Conservation (phyloP, 1,140 invertebrate genomes). For the Polyergus mexicanus region DNA sequence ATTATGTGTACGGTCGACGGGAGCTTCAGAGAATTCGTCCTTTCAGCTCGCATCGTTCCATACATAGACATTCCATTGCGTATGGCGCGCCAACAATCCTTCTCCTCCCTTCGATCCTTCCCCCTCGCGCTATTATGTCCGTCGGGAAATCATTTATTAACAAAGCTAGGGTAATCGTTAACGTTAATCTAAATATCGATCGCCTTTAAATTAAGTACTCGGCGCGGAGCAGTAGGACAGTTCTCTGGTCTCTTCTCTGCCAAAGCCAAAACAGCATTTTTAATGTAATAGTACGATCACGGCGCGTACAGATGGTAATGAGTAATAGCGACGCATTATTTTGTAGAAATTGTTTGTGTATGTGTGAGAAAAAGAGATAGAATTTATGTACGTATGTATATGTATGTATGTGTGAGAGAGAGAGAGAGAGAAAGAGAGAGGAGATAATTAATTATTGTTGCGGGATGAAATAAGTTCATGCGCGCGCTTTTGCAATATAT, state of each 20-base stretch:
- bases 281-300: conserved; percentile 30
- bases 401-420: conserved; percentile 22
- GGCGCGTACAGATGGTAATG: conserved; percentile 66
- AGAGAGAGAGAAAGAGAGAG: conserved; percentile 58
- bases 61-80: conserved; percentile 83
- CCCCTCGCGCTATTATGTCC: not conserved
- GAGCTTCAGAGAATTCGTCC: conserved; percentile 76
- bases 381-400: not conserved
- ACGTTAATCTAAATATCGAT: conserved; percentile 62
- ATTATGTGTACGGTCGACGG: conserved; percentile 69
- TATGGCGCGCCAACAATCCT: conserved; percentile 62
- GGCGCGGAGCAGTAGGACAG: conserved; percentile 66
- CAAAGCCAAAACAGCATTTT: conserved; percentile 74
- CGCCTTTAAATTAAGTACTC: conserved; percentile 67
- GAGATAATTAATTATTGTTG: conserved; percentile 65
- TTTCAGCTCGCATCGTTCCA: conserved; percentile 76
- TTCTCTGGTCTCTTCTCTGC: conserved; percentile 77
- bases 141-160: conserved; percentile 47
- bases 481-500: conserved; percentile 66
- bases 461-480: conserved; percentile 52
- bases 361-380: conserved; percentile 60
- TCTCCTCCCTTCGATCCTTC: conserved; percentile 3
- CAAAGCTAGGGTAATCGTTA: conserved; percentile 68
- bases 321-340: conserved; percentile 49
- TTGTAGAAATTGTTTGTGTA: conserved; percentile 75